These are phyloP conservation scores for Mustela erminea DNA, from an alignment of 2,797 vertebrate genomes.

Conservation along the genomic window DNA sequence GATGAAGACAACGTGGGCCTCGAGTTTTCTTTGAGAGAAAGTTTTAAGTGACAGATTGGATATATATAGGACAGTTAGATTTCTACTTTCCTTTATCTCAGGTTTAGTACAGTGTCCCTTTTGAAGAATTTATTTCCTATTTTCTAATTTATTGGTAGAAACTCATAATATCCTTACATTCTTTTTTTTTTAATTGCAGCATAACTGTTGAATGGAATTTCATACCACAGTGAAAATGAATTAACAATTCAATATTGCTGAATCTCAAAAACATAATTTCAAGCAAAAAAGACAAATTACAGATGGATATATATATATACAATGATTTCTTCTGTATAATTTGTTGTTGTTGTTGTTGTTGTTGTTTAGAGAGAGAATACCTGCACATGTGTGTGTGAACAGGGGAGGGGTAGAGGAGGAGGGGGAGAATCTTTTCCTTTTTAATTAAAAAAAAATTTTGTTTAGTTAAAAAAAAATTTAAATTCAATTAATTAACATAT, in stretches of 20 bases:
- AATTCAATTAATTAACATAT: too few species aligned
- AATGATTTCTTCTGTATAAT: neutral
- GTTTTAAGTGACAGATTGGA: neutral
- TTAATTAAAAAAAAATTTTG: too few species aligned
- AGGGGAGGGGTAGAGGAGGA: neutral
- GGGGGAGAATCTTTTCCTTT: neutral
- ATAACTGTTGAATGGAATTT: neutral
- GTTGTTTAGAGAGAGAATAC: neutral
- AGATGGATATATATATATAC: neutral
- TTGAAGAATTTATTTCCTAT: neutral
- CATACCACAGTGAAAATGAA: neutral
- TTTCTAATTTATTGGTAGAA: neutral
- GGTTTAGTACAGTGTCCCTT: neutral
- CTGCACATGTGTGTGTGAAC: neutral
- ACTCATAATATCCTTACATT: neutral
- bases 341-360: too few species aligned
- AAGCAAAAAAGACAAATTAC: neutral
- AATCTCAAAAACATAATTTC: neutral
- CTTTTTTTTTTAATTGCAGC: neutral
- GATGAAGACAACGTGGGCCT: neutral
- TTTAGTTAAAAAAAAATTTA: too few species aligned
- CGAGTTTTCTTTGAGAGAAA: neutral
- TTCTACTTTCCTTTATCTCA: neutral
- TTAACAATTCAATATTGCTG: neutral
- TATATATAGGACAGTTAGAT: neutral